Base-by-base conservation (phyloP, 30 jellyfish, hydroid and myxozoan species). In the Sanderia malayensis region DNA sequence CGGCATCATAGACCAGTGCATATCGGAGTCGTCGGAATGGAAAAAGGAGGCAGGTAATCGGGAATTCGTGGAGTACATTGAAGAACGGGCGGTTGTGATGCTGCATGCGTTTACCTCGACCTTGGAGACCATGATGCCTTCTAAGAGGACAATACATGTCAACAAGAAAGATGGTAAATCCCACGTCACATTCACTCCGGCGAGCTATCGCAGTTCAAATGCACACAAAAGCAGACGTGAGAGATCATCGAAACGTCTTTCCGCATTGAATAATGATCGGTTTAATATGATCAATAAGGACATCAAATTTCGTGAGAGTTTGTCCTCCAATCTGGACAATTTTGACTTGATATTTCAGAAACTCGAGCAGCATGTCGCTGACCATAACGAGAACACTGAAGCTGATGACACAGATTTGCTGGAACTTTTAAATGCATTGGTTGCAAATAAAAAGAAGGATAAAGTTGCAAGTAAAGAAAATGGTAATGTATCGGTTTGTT, bases 1-100 rank as follows among this genome's bases (percentile, higher is more conserved):
- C 44, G 81, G 72, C 53, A 72, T 84, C 3, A 32, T 84, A 6
- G 44, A 69, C 29, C 80, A 84, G 3, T 37, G 83, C 75, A 68
- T 68, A 58, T 1, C 52, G 15, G 67, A 69, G 21, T 69, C 81
- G 17, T 17, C 67, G 52, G 53, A 69, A 1, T 69, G 81, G 81
- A 69, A 69, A 10, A 28, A 41, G 33, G 81, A 69, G 24, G 65
- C 81, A 0, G 28, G 81, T 22, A 49, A 63, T 20, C 27, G 28
- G 4, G 81, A 69, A 20, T 69, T 69, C 31, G 81, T 69, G 3
- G 67, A 45, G 11, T 69, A 27, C 46, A 29, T 69, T 2, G 68
- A 69, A 49, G 68, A 69, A 34, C 81, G 81, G 19, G 81, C 58
- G 30, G 46, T 45, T 19, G 25, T 1, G 26, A 46, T 69, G 27